Evolutionary conservation across 2,888 invertebrate genomes (phyloP), one percentile per base, ranked within the genome.

Genomic region (Napeogenes inachia): DNA sequence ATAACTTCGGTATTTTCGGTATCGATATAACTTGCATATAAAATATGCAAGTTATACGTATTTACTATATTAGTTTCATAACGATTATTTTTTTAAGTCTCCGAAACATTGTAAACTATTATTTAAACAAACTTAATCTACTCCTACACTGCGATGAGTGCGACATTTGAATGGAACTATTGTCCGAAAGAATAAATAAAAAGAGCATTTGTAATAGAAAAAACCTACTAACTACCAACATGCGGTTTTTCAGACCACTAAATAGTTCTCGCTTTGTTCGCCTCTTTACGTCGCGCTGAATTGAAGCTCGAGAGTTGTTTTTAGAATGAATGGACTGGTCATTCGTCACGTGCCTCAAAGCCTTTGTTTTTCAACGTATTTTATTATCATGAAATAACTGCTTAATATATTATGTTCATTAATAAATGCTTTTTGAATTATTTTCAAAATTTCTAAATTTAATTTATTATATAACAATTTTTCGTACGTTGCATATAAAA

Each of bases 241-340:
- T 50, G 50, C 50, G 50, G 50, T 50, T 50, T 50, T 50, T 50
- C 50, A 50, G 50, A 30, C 50, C 50, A 50, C 50, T 50, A 50
- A 50, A 50, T 50, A 50, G 30, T 50, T 50, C n/a, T 21, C 30
- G 30, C 50, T 50, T 50, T 50, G 50, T 50, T 50, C 21, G 50
- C 50, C 50, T 50, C 21, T 50, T 50, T 50, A 13, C 50, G 50
- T 50, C 50, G 50, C 30, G 30, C 50, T 50, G 50, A 50, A 50
- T 50, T 50, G 50, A 50, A 13, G 50, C 30, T 50, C 50, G 13
- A 50, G 50, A 50, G 50, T 50, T 50, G 50, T 50, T 50, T 50
- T 50, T 50, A 21, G 2, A 13, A 50, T 21, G 30, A 13, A 50
- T 50, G 13, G 47, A 47, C 47, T 13, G 50, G 10, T 30, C 50